phyloP scores from a whole-genome alignment of 2,113 vertebrate species.

The Campylorhamphus procurvoides region DNA sequence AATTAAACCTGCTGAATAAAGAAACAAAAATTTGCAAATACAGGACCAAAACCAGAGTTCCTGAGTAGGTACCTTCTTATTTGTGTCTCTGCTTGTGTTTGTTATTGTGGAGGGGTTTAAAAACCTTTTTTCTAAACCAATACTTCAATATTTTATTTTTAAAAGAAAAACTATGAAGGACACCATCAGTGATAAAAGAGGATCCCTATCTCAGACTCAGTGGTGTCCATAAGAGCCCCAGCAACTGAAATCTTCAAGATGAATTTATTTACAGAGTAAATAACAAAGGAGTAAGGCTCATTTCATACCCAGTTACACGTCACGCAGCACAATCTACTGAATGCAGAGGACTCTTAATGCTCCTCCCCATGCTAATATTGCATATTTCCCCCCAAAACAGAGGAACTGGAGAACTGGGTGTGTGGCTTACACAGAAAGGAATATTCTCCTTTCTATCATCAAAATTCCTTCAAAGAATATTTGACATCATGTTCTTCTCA shows the following conservation, averaged over 20 bases:
- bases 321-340: not conserved
- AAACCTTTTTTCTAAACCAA: not conserved
- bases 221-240: not conserved
- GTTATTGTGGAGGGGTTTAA: rapidly evolving
- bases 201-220: not conserved
- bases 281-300: not conserved
- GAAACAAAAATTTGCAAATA: not conserved
- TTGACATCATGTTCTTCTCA: not conserved
- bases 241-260: not conserved
- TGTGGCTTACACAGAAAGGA: not conserved
- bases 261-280: not conserved
- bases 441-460: not conserved
- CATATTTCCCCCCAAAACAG: rapidly evolving
- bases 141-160: not conserved
- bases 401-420: not conserved
- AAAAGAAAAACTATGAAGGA: not conserved
- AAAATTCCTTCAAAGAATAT: not conserved
- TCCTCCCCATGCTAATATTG: not conserved
- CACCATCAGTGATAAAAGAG: not conserved
- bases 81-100: not conserved
- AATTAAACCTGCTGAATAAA: constrained; percentile 30
- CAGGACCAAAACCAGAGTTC: not conserved
- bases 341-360: not conserved
- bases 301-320: not conserved
- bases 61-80: not conserved